Evolutionary conservation across 2,888 invertebrate genomes (phyloP), one percentile per base, ranked within the genome.

Genomic region (Apotomis capreana): DNA sequence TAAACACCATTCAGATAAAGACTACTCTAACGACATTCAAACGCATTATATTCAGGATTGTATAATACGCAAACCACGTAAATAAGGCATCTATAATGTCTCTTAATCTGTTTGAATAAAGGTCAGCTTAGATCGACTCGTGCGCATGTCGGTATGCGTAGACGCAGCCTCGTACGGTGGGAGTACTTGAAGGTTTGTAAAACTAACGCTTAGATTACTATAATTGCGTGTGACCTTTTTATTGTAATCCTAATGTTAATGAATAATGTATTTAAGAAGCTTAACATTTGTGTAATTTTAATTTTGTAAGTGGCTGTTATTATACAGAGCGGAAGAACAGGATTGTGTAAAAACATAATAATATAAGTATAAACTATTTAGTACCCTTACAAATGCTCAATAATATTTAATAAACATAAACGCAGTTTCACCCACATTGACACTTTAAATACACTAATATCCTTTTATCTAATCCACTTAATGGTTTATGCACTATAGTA

Each of bases 171-270:
- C 49, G 46, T 3, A 37, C 44, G 54, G 69, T 69, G 69, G 69
- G 69, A 62, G 62, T 46, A 26, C 37, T 26, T 62, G 69, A 69
- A 62, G 57, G 62, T 69, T 62, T 62, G 55, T 57, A 55, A 58
- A 63, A 58, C 58, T 58, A 51, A 70, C 51, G 44, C 40, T 65
- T 57, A 44, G 65, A 65, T 65, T 65, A 65, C 57, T 55, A 65
- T 65, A 65, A 65, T 65, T 65, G 57, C 55, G 26, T n/a, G 8
- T 65, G 65, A 65, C 65, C 65, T 65, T 65, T 65, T 65, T 65
- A 65, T 65, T 65, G 65, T 65, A 46, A 57, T 65, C 12, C 65
- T 65, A 65, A 65, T 57, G 46, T 65, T 57, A 57, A 65, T 65
- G 65, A 65, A 65, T 65, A 55, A 65, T 65, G 65, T 65, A 65